Base-by-base conservation (phyloP, 2,888 invertebrate genomes). In the Chrysotoxum bicinctum region DNA sequence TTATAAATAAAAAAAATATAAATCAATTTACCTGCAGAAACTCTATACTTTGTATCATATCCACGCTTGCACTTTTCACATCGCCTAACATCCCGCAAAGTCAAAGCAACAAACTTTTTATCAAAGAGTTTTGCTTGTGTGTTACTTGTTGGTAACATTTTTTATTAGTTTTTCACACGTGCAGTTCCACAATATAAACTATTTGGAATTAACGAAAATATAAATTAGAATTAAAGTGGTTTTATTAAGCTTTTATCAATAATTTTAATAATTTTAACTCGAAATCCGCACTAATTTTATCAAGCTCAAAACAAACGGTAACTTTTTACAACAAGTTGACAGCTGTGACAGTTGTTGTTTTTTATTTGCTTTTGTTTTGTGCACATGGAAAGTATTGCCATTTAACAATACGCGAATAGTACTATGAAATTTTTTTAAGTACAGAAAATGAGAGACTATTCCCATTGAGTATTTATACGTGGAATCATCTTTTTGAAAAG, bases 11-110 rank as follows among this genome's bases (percentile, higher is more conserved):
- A 3, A 19, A 14, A 5, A n/a, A 0, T 35, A 56, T 2, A 1
- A 43, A 35, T 50, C 6, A 30, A 66, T 23, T 50, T 66, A 66
- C 66, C 66, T 66, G 35, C 3, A 9, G 68, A 58, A 7, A 50
- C 3, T 50, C 80, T 73, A 14, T 48, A 77, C 37, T 81, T 81
- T 10, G 48, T 37, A 26, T 89, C 88, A 86, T 87, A 91, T 43
- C 88, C 88, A 58, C 66, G 87, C 2, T 64, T 69, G 64, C 91
- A 91, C 58, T 89, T 90, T 12, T 88, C 89, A 75, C 91, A 91
- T 9, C 88, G 87, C 10, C 88, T 70, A 23, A 88, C 74, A 75
- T 87, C 88, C 4, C 88, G 88, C 52, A 90, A 85, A 40, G 89
- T 87, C 1, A 87, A 76, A 1, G 89, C 89, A 68, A 90, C 88